These are phyloP conservation scores for Glomeris marginata DNA, from an alignment of 2,888 invertebrate genomes.

Conservation along the genomic window DNA sequence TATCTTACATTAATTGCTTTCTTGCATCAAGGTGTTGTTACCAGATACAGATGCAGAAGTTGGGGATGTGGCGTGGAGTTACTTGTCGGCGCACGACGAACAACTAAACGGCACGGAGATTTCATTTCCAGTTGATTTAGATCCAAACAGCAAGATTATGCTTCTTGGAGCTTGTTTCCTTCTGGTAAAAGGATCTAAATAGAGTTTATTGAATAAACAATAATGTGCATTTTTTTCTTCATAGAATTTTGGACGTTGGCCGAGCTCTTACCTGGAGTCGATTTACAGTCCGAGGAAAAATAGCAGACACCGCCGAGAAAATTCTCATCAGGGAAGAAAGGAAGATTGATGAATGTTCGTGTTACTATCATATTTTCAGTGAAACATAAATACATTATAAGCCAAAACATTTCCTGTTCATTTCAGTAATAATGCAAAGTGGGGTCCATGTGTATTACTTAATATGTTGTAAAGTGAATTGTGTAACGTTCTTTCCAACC, in stretches of 20 bases:
- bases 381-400: too few species aligned
- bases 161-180: constrained; percentile 11
- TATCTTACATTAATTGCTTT: background rate
- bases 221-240: background rate
- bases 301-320: too few species aligned
- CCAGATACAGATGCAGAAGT: constrained; percentile 8
- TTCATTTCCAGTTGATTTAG: constrained; percentile 9
- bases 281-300: constrained; percentile 4
- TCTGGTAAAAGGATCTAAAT: constrained; percentile 4
- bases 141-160: constrained; percentile 10
- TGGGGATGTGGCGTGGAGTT: constrained; percentile 11
- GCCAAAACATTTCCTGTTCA: too few species aligned
- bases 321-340: too few species aligned
- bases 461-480: too few species aligned
- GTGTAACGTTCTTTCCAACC: too few species aligned
- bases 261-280: constrained; percentile 9
- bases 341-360: too few species aligned
- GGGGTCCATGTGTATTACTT: too few species aligned
- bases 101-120: constrained; percentile 11
- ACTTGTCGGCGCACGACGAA: constrained; percentile 8
- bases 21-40: constrained; percentile 8
- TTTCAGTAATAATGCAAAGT: too few species aligned
- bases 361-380: too few species aligned
- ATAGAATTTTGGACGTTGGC: constrained; percentile 12
- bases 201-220: background rate